Conservation (phyloP, 1,140 invertebrate genomes). For the Diuraphis noxia region DNA sequence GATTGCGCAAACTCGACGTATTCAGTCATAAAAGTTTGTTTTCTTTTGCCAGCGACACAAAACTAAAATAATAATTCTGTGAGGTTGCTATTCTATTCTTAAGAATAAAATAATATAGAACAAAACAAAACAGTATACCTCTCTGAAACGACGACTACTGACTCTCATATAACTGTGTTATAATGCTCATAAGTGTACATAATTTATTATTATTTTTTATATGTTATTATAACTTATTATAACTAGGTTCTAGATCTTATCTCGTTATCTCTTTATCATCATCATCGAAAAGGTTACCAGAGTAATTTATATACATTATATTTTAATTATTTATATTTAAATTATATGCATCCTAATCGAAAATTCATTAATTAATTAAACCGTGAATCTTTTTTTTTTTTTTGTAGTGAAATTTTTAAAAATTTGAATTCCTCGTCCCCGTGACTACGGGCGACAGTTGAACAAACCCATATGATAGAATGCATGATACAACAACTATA, state of each 20-base stretch:
- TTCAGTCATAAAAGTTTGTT: conserved; percentile 35
- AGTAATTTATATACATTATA: background rate
- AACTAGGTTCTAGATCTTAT: background rate
- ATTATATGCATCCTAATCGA: background rate
- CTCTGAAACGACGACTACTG: background rate
- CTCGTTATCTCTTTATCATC: too few relatives aligned
- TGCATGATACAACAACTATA: too few relatives aligned
- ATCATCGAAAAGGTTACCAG: background rate
- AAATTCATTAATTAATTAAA: background rate
- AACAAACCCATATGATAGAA: too few relatives aligned
- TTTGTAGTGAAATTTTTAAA: too few relatives aligned
- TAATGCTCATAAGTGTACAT: background rate
- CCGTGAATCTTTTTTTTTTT: too few relatives aligned
- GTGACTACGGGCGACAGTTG: too few relatives aligned
- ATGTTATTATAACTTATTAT: background rate
- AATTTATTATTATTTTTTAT: background rate
- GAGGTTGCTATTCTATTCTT: background rate
- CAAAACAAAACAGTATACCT: background rate
- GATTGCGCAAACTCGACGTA: conserved; percentile 26
- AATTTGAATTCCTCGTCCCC: too few relatives aligned
- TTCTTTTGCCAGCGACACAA: background rate
- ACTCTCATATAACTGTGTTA: background rate
- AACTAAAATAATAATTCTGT: background rate
- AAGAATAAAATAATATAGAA: conserved; percentile 9
- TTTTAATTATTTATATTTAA: background rate